A percentile compares a stretch with the other conserved stretches of the same genome.
These are phyloP conservation scores for Drosophila histrio DNA, from an alignment of 2,888 invertebrate species.

Conservation along the genomic window DNA sequence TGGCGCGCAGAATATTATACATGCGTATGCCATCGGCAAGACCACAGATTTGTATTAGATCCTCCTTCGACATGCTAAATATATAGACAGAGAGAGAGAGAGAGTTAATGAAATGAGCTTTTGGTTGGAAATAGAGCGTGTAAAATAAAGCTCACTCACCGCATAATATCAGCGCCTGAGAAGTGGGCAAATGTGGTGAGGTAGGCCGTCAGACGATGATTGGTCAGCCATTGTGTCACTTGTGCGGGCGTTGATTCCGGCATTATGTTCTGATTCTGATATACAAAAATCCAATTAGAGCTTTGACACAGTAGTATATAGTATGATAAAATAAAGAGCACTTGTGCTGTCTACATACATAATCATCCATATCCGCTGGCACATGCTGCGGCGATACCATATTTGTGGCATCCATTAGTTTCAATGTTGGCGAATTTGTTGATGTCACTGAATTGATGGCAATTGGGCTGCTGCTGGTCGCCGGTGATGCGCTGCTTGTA, in stretches of 20 bases:
- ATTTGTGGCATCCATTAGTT: slow-evolving; percentile 83
- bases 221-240: slow-evolving; percentile 91
- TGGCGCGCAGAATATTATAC: slow-evolving; percentile 94
- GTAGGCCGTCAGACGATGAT: slow-evolving; percentile 91
- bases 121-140: background rate
- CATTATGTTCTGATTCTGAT: slow-evolving; percentile 86
- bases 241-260: slow-evolving; percentile 89
- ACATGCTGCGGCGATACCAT: slow-evolving; percentile 83
- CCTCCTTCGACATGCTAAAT: slow-evolving; percentile 91
- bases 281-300: slow-evolving; percentile 17
- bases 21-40: slow-evolving; percentile 96
- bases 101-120: background rate
- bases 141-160: slow-evolving; percentile 84
- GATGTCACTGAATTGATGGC: slow-evolving; percentile 84
- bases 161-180: slow-evolving; percentile 94
- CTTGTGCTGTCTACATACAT: slow-evolving; percentile 68
- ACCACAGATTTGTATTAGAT: slow-evolving; percentile 97
- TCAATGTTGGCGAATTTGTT: slow-evolving; percentile 83
- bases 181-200: slow-evolving; percentile 92
- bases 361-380: slow-evolving; percentile 81
- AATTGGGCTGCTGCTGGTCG: slow-evolving; percentile 82
- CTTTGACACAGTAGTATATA: background rate
- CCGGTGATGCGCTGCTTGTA: slow-evolving; percentile 77
- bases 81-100: slow-evolving; percentile 15
- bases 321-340: background rate